Base-by-base conservation (phyloP, 2,113 vertebrate genomes). In the Stegastes partitus region DNA sequence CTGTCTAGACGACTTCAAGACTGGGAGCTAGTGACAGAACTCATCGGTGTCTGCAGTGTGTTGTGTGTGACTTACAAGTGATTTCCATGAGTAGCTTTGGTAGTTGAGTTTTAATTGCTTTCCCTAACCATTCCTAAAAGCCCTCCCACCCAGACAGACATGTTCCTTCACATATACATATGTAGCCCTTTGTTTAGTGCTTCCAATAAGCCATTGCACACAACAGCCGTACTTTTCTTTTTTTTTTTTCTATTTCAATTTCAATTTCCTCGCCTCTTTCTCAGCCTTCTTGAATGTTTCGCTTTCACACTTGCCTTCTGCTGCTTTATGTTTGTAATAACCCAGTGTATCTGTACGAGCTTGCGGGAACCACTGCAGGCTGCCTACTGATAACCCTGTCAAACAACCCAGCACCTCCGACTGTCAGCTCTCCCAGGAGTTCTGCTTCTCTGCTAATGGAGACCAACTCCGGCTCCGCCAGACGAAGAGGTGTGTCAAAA, bases 341-440 rank as follows among this genome's bases (percentile, higher is more conserved):
- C 37, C 70, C 64, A 78, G 54, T 74, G 86, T 87, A 79, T 87
- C 81, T 86, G 26, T 63, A 50, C 47, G 77, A 77, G 55, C 44
- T 55, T 47, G 84, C 50, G 37, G 71, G 68, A 81, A 79, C 57
- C 1, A 58, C 78, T 77, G 68, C 68, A 64, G 55, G 71, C 86
- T 44, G 3, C 64, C 61, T 72, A 81, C 90, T 79, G 89, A 93
- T 94, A 92, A 90, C 89, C 85, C 74, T 89, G 89, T 87, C 89
- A 88, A 74, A 81, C 84, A 77, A 68, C 22, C 50, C 57, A 53
- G 79, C 77, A 70, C 65, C 76, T 70, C 81, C 56, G 39, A 49
- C 84, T 72, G 85, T 78, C 79, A 82, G 69, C 70, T 82, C 81
- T 71, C 69, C 55, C 77, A 68, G 81, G 85, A 80, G 57, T 71